phyloP scores from a whole-genome alignment of 2,888 invertebrate species.

The Pardosa pseudoannulata region DNA sequence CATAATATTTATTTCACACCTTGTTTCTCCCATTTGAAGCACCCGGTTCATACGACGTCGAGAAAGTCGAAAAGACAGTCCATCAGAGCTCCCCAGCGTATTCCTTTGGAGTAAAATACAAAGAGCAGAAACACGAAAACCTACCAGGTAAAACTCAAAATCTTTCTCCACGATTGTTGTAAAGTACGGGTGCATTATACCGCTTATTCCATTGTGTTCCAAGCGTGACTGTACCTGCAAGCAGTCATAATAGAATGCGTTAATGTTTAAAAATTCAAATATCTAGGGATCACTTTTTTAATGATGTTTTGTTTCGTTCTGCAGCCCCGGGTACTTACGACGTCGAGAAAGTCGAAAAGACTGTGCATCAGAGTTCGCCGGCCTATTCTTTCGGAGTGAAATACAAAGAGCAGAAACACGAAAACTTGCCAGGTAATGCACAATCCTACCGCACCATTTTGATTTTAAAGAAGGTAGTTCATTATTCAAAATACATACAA shows the following conservation, averaged over 20 bases:
- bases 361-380: constrained; percentile 81
- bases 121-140: constrained; percentile 71
- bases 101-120: constrained; percentile 83
- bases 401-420: constrained; percentile 74
- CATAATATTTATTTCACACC: no score
- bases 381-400: constrained; percentile 86
- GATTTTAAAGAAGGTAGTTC: no score
- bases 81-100: constrained; percentile 83
- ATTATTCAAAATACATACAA: no score
- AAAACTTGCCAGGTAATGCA: constrained; percentile 74
- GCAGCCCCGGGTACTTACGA: constrained; percentile 93
- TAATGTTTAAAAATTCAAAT: no score
- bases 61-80: constrained; percentile 81
- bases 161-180: no score
- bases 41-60: constrained; percentile 78
- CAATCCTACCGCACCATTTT: no score
- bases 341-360: constrained; percentile 83
- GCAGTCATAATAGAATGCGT: no score
- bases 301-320: constrained; percentile 10
- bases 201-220: no score
- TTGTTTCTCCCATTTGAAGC: background rate
- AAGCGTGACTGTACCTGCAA: no score
- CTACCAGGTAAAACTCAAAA: constrained; percentile 66
- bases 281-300: background rate
- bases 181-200: no score